These are phyloP conservation scores for Diplosoma virens DNA, from an alignment of 23 tunicate species.

Conservation along the genomic window DNA sequence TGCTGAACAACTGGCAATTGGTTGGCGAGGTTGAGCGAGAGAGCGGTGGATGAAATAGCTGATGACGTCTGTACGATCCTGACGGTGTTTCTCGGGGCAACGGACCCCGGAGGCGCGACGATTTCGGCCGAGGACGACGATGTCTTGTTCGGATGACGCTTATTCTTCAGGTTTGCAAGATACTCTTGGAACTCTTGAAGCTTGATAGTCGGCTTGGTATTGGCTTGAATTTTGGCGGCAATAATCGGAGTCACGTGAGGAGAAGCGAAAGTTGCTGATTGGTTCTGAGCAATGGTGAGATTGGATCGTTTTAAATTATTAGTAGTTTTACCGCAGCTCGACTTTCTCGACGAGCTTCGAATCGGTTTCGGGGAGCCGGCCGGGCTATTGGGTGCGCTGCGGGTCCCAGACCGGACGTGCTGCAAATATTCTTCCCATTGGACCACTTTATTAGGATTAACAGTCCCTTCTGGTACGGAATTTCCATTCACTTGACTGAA, in stretches of 20 bases:
- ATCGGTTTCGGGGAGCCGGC: slow-evolving; percentile 57
- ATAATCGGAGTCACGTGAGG: slow-evolving; percentile 18
- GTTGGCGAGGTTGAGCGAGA: neutral
- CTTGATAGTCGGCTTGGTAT: slow-evolving; percentile 32
- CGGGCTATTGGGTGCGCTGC: slow-evolving; percentile 91
- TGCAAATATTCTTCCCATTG: slow-evolving; percentile 82
- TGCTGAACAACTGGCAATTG: neutral
- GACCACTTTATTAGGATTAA: slow-evolving; percentile 43
- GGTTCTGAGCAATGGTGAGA: neutral
- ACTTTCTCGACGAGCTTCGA: slow-evolving; percentile 25
- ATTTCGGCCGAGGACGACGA: slow-evolving; percentile 14
- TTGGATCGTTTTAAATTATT: no score
- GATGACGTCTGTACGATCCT: neutral
- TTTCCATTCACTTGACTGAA: neutral
- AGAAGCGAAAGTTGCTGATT: neutral
- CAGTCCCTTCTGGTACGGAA: neutral
- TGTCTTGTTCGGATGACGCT: neutral
- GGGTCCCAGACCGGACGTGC: slow-evolving; percentile 57
- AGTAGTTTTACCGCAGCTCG: slow-evolving; percentile 43
- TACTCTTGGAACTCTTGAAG: slow-evolving; percentile 73
- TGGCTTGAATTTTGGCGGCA: slow-evolving; percentile 18
- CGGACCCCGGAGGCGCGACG: neutral
- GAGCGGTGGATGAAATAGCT: neutral
- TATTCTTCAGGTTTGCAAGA: slow-evolving; percentile 48
- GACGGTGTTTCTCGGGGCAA: neutral